These are phyloP conservation scores for Morinoia aosen DNA, from an alignment of 2,888 invertebrate genomes.

Conservation along the genomic window DNA sequence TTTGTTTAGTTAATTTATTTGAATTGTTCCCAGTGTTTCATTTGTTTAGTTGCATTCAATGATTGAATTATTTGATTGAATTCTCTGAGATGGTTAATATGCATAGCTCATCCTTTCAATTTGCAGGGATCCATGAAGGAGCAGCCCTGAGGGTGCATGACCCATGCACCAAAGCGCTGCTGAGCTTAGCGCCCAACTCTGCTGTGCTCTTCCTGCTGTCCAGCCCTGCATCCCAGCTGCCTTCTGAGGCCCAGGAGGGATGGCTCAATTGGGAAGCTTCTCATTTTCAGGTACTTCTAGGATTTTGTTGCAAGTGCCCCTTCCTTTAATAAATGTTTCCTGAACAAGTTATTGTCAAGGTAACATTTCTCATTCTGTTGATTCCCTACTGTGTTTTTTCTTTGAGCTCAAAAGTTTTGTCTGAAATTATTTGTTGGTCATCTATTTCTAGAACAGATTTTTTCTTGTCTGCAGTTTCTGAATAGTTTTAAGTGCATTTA, in stretches of 20 bases:
- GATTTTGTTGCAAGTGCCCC: not conserved
- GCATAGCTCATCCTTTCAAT: not conserved
- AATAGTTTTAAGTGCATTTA: too few species aligned
- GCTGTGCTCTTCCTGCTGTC: constrained; percentile 19
- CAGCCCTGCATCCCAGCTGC: not conserved
- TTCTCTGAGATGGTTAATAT: too few species aligned
- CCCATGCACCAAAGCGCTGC: constrained; percentile 29
- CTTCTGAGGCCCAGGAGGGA: not conserved
- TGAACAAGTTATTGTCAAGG: not conserved
- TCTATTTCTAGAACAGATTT: not conserved
- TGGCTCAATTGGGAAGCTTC: constrained; percentile 36
- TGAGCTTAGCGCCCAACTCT: constrained; percentile 36
- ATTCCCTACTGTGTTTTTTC: not conserved
- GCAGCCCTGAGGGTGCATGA: constrained; percentile 57
- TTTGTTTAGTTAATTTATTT: too few species aligned
- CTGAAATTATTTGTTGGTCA: not conserved
- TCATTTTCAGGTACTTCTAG: constrained; percentile 16
- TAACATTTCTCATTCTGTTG: not conserved
- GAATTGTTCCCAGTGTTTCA: too few species aligned
- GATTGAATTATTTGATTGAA: too few species aligned
- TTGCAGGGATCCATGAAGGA: constrained; percentile 47
- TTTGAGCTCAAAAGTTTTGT: not conserved
- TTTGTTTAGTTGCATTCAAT: too few species aligned
- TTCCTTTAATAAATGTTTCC: not conserved
- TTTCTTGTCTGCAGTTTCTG: not conserved